Evolutionary conservation across 2,113 vertebrate genomes (phyloP), one percentile per base, ranked within the genome.

Genomic region (Maccullochella peelii): DNA sequence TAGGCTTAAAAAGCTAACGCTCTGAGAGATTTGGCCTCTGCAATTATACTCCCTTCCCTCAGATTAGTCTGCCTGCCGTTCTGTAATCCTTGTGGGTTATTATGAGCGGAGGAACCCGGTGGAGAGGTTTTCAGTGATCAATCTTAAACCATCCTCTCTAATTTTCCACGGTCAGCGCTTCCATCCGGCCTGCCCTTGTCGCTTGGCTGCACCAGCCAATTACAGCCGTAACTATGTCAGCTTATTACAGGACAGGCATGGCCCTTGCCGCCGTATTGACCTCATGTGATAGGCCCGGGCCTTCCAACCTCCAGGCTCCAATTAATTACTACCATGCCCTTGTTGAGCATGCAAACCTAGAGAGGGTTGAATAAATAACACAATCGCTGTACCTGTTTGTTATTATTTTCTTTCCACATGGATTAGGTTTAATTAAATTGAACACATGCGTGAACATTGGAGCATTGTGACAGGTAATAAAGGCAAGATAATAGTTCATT

Each of bases 141-240:
- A 93, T 95, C 93, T 95, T 94, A 85, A 88, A 94, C 92, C 91
- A 91, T 93, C 86, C 89, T 91, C 91, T 93, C 91, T 92, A 92
- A 95, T 95, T 94, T 93, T 91, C 83, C 86, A 93, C 87, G 92
- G 93, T 95, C 94, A 94, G 78, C 73, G 90, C 90, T 79, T 93
- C 91, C 86, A 94, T 92, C 92, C 90, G 76, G 91, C 49, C 86
- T 94, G 94, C 92, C 93, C 94, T 96, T 95, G 90, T 93, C 90
- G 92, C 91, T 92, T 89, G 91, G 80, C 90, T 94, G 93, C 89
- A 3, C 88, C 75, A 76, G 87, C 92, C 93, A 95, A 95, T 94
- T 94, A 93, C 66, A 52, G 52, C 80, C 66, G 42, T 92, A 91
- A 94, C 89, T 89, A 89, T 92, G 93, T 93, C 92, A 89, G 92